phyloP scores from a whole-genome alignment of 2,888 invertebrate species.

The Acholoe squamosa region DNA sequence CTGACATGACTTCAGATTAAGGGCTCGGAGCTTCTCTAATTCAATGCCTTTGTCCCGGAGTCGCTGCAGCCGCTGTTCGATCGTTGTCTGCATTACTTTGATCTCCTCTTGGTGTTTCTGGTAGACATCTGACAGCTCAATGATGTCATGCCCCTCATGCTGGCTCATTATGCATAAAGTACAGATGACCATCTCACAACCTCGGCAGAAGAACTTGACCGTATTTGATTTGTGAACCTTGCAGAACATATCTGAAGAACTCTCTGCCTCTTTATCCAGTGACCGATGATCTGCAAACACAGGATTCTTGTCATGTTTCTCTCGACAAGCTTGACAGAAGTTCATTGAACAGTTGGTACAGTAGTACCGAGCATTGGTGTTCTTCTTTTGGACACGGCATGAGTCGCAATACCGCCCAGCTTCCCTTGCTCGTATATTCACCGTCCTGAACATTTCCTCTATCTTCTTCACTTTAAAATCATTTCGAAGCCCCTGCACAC shows the following conservation, averaged over 20 bases:
- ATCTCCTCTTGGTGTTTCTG: constrained; percentile 69
- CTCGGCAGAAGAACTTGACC: constrained; percentile 67
- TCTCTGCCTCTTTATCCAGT: constrained; percentile 61
- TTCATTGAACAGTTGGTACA: constrained; percentile 70
- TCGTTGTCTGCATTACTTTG: constrained; percentile 65
- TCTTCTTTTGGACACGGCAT: constrained; percentile 69
- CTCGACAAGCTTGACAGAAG: constrained; percentile 69
- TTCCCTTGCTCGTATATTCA: constrained; percentile 63
- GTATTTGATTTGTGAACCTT: constrained; percentile 68
- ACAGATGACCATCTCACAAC: constrained; percentile 70
- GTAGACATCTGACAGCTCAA: constrained; percentile 67
- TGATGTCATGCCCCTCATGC: constrained; percentile 70
- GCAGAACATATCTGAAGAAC: constrained; percentile 68
- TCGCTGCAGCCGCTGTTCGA: constrained; percentile 65
- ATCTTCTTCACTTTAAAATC: constrained; percentile 73
- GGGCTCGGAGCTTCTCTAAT: constrained; percentile 67
- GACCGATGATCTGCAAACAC: constrained; percentile 70
- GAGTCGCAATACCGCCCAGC: constrained; percentile 66
- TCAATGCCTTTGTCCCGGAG: constrained; percentile 64
- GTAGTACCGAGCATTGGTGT: constrained; percentile 65
- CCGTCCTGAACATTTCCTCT: constrained; percentile 71
- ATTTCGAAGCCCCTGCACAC: constrained; percentile 70
- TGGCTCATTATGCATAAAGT: constrained; percentile 71
- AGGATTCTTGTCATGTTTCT: constrained; percentile 69
- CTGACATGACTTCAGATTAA: constrained; percentile 67